Conservation (phyloP, 2,888 invertebrate genomes). For the Nymphalis polychloros region DNA sequence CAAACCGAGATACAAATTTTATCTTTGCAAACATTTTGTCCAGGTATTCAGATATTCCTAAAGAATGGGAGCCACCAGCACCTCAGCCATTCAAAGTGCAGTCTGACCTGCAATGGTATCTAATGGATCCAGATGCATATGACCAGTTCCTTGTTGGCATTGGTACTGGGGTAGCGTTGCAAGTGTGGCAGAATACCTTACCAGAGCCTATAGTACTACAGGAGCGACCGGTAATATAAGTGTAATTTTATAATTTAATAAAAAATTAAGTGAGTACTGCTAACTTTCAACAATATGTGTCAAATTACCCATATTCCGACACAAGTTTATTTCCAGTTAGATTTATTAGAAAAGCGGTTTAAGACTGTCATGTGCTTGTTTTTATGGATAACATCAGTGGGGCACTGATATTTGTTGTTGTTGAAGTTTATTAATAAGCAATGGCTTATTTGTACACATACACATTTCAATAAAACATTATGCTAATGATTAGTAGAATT, state of each 20-base stretch:
- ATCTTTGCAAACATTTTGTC: background rate
- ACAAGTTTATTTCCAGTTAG: too few species aligned
- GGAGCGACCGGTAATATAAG: constrained; percentile 86
- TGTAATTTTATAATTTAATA: background rate
- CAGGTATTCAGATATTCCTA: constrained; percentile 92
- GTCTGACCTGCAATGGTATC: constrained; percentile 95
- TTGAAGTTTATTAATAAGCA: too few species aligned
- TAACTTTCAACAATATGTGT: too few species aligned
- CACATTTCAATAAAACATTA: too few species aligned
- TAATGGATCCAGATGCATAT: constrained; percentile 96
- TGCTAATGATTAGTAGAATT: too few species aligned
- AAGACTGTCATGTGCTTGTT: too few species aligned
- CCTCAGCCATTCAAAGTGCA: constrained; percentile 95
- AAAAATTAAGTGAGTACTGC: background rate
- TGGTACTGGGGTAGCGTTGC: constrained; percentile 90
- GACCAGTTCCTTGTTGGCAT: constrained; percentile 97
- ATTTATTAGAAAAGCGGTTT: too few species aligned
- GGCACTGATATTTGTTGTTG: too few species aligned
- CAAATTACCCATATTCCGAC: too few species aligned
- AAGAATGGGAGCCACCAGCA: constrained; percentile 95
- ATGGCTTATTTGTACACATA: too few species aligned
- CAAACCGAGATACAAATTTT: background rate
- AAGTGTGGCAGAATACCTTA: constrained; percentile 93
- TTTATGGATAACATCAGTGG: too few species aligned
- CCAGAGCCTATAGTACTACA: constrained; percentile 92